Evolutionary conservation across 2,113 vertebrate genomes (phyloP), one percentile per base, ranked within the genome.

Genomic region (Melanerpes aurifrons): DNA sequence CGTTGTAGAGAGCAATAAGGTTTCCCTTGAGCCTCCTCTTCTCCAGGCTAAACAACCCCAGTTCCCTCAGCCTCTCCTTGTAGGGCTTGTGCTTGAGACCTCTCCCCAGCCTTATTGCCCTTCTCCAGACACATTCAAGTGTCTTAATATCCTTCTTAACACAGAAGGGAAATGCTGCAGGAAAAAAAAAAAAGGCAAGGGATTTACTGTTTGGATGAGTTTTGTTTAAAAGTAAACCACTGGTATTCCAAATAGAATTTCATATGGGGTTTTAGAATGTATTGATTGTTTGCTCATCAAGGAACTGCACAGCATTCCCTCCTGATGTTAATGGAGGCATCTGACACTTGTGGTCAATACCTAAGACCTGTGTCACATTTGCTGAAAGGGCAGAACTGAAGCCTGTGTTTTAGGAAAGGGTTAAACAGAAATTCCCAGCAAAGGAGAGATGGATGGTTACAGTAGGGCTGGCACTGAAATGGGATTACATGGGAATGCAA

Each of bases 241-340:
- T 50, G 47, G 3, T 72, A 66, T 79, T 87, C 45, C 53, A 76
- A 73, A 29, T 43, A 85, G 10, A 48, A 63, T n/a, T 56, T 89
- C 62, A 15, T 28, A 9, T 48, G 16, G 7, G 0, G 29, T 54
- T 57, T 9, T 7, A 26, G 19, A 59, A 16, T 11, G 8, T 35
- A 66, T 71, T 59, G 64, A 47, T 68, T 40, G 7, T 43, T 89
- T 70, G 5, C 69, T 84, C 68, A 16, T 26, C 57, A 91, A 67
- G 62, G 58, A 77, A 73, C 2, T 3, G 11, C 9, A 35, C 12
- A 15, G 59, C 54, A 25, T 75, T 82, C 54, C 29, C 19, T 67
- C 1, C 0, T 69, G 59, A 26, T 73, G 29, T 22, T 43, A 47
- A 7, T 0, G 0, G 61, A 22, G 6, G 10, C 37, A 62, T 7